Evolutionary conservation across 2,888 invertebrate genomes (phyloP).

Genomic region (Epistrophella euchroma): DNA sequence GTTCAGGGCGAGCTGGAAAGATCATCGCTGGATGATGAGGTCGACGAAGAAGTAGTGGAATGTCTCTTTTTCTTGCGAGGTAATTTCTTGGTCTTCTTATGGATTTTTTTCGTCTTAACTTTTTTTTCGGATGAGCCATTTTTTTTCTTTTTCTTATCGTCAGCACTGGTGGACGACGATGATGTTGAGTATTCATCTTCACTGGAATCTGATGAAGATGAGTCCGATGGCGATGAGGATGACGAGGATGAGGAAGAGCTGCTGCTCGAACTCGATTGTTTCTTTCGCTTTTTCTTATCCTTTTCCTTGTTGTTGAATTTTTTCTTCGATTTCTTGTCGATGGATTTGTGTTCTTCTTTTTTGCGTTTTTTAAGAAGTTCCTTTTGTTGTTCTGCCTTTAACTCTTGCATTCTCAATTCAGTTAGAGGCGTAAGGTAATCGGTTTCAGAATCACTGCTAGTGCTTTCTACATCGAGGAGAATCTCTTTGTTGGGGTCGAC

Average conservation of each 20-base stretch:
- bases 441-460: slow-evolving; percentile 93
- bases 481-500: slow-evolving; percentile 97
- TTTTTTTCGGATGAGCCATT: slow-evolving; percentile 76
- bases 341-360: slow-evolving; percentile 56
- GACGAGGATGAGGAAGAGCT: slow-evolving; percentile 44
- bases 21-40: slow-evolving; percentile 46
- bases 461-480: slow-evolving; percentile 96
- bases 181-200: slow-evolving; percentile 81
- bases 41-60: slow-evolving; percentile 55
- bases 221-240: slow-evolving; percentile 57
- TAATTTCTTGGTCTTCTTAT: slow-evolving; percentile 79
- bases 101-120: slow-evolving; percentile 79
- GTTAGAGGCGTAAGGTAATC: slow-evolving; percentile 94
- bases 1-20: slow-evolving; percentile 58
- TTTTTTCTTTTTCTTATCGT: slow-evolving; percentile 81
- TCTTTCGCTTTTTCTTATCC: slow-evolving; percentile 58
- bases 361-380: slow-evolving; percentile 81
- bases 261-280: slow-evolving; percentile 71
- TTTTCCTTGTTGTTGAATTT: slow-evolving; percentile 46
- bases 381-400: slow-evolving; percentile 88
- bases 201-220: slow-evolving; percentile 80
- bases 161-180: slow-evolving; percentile 80
- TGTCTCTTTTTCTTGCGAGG: slow-evolving; percentile 79
- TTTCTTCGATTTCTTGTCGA: slow-evolving; percentile 69
- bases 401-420: slow-evolving; percentile 90